A percentile compares a stretch with the other conserved stretches of the same genome.
These are phyloP conservation scores for Muscicapa striata DNA, from an alignment of 2,797 vertebrate genomes.

Conservation along the genomic window DNA sequence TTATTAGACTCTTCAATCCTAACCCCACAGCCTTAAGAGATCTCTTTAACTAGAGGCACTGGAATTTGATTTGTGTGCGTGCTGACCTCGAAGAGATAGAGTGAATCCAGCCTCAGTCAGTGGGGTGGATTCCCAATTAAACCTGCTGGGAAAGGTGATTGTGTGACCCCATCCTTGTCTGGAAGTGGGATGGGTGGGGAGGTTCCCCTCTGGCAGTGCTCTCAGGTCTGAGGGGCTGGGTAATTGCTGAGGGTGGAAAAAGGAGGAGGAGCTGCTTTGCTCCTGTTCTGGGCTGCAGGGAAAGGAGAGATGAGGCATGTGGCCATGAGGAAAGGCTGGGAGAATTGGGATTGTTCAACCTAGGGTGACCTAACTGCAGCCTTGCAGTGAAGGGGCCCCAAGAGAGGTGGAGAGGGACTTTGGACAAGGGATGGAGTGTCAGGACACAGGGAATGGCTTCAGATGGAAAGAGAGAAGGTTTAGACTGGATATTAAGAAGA, in stretches of 20 bases:
- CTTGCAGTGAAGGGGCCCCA: background rate
- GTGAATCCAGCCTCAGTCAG: background rate
- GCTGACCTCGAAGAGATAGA: background rate
- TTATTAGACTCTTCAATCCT: constrained; percentile 49
- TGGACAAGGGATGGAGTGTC: background rate
- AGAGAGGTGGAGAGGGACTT: background rate
- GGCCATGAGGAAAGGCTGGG: background rate
- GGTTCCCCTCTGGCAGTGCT: background rate
- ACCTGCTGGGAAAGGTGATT: background rate
- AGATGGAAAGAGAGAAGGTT: background rate
- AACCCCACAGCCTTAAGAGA: background rate
- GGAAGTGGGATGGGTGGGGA: background rate
- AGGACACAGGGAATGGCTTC: background rate
- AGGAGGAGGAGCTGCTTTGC: background rate
- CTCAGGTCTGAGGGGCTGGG: background rate
- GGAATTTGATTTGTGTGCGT: background rate
- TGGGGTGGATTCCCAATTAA: background rate
- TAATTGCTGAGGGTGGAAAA: background rate
- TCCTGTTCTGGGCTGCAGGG: background rate
- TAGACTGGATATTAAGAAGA: too few species aligned
- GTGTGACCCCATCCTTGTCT: background rate
- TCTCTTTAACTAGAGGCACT: background rate
- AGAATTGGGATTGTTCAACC: background rate
- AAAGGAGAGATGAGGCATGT: background rate
- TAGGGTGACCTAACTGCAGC: background rate